A percentile compares a stretch with the other conserved stretches of the same genome.
phyloP scores from a whole-genome alignment of 2,888 invertebrate species.

The Ceramica pisi region DNA sequence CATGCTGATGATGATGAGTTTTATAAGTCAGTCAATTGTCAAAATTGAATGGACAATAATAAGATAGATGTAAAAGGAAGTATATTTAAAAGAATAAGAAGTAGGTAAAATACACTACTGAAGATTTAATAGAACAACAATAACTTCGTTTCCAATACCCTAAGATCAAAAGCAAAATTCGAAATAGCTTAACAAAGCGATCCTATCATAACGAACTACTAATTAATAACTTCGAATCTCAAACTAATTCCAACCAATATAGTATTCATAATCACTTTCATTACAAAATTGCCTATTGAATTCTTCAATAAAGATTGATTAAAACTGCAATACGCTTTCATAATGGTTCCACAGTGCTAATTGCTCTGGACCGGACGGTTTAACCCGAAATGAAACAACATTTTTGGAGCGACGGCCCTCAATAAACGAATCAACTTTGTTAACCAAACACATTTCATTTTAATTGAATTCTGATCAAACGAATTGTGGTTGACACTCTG shows the following conservation, averaged over 20 bases:
- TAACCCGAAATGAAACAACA: constrained; percentile 22
- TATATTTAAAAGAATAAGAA: no score
- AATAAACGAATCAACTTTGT: constrained; percentile 17
- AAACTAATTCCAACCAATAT: background rate
- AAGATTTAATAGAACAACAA: background rate
- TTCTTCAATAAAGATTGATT: background rate
- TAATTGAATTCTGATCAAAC: constrained; percentile 23
- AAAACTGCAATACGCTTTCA: constrained; percentile 7
- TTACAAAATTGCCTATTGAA: constrained; percentile 3
- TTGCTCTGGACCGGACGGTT: constrained; percentile 14
- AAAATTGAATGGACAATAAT: no score
- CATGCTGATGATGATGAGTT: no score
- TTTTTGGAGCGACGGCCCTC: background rate
- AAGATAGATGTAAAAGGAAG: no score
- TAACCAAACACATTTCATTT: constrained; percentile 32
- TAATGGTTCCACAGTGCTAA: background rate
- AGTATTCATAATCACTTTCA: constrained; percentile 5
- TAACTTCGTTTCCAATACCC: background rate
- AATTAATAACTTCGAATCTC: background rate
- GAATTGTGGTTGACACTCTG: background rate
- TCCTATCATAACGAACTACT: background rate
- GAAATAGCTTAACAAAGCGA: background rate
- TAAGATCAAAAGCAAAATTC: background rate
- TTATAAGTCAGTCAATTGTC: no score
- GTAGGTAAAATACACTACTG: no score